Conservation (phyloP, 2,113 vertebrate genomes). For the Indicator maculatus region DNA sequence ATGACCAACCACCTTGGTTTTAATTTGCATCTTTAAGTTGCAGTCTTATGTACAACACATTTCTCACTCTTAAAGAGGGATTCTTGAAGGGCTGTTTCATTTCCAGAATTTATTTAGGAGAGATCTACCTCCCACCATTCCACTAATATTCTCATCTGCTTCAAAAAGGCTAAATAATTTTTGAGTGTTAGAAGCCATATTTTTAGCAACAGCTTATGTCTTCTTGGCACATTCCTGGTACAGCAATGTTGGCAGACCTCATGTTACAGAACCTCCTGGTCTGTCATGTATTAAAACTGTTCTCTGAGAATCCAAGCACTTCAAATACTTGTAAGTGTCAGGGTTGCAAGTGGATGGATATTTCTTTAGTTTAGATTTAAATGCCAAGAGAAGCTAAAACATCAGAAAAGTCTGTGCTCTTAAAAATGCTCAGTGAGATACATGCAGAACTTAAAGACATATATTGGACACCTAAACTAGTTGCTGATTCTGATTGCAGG, state of each 20-base stretch:
- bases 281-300: conserved; percentile 44
- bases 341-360: neutral
- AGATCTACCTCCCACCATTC: conserved; percentile 28
- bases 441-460: neutral
- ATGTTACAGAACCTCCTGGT: conserved; percentile 22
- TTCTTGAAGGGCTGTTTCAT: neutral
- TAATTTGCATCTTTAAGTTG: neutral
- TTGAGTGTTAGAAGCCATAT: conserved; percentile 31
- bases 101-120: conserved; percentile 42
- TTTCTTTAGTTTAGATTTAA: conserved; percentile 19
- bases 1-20: neutral
- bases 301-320: conserved; percentile 33
- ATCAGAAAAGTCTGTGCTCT: neutral
- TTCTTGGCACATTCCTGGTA: conserved; percentile 26
- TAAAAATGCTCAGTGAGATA: neutral
- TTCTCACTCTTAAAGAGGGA: neutral
- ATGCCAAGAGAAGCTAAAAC: neutral
- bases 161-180: conserved; percentile 55
- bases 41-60: neutral
- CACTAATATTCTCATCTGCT: conserved; percentile 37
- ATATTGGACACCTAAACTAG: neutral
- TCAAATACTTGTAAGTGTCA: conserved; percentile 51
- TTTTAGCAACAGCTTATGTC: conserved; percentile 50
- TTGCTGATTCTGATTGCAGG: neutral
- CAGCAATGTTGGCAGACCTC: conserved; percentile 25